Evolutionary conservation across 2,113 vertebrate species (phyloP).

Genomic region (human (Homo sapiens)): DNA sequence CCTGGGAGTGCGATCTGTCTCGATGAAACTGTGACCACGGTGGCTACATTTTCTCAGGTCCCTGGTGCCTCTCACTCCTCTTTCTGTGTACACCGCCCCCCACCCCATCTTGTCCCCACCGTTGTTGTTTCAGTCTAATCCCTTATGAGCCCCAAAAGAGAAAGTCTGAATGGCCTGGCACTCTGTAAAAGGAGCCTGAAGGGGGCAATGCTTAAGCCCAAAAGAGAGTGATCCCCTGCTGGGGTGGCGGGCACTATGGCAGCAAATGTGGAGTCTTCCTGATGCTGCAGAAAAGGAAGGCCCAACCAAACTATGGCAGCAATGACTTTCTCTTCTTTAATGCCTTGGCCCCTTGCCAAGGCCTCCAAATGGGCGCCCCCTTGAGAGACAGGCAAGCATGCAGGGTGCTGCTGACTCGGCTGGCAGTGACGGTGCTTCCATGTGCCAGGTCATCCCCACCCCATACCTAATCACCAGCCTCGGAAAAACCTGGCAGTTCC

Average conservation of each 20-base stretch:
- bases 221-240: background rate
- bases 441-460: background rate
- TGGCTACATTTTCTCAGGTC: background rate
- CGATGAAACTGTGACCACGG: background rate
- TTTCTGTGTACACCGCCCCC: background rate
- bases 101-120: too few relatives aligned
- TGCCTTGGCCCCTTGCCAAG: background rate
- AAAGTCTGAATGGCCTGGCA: background rate
- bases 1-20: background rate
- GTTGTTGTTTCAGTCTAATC: background rate
- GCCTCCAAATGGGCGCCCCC: background rate
- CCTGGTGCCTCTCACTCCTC: background rate
- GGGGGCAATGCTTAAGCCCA: background rate
- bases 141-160: background rate
- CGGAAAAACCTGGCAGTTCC: background rate
- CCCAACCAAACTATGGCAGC: background rate
- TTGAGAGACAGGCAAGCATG: background rate
- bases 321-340: background rate
- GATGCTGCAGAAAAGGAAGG: background rate
- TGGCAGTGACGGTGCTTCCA: background rate
- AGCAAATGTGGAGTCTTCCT: background rate
- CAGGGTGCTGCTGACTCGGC: rapidly evolving
- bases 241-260: background rate
- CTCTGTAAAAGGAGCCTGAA: background rate
- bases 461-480: background rate